Evolutionary conservation across 92 coral and sea anemone species (phyloP), one percentile per base, ranked within the genome.

Genomic region (Umimayanthus kanabou): DNA sequence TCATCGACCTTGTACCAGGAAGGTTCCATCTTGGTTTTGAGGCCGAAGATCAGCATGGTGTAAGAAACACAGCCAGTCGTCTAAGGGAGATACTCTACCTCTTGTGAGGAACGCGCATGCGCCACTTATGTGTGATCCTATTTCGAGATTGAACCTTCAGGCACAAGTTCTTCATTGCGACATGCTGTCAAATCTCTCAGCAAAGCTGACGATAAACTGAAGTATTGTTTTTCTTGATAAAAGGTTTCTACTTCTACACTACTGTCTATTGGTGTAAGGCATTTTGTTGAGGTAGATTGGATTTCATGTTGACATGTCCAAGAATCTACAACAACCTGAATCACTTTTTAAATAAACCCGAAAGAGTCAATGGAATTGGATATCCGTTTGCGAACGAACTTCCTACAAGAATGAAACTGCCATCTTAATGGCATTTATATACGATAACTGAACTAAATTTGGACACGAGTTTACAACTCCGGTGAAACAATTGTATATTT

Each of bases 311-410:
- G 26, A 67, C 33, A 81, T 57, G 18, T 33, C 49, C 23, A 22
- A 40, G 55, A 64, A 64, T 81, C 72, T 37, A 70, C 39, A 18
- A 43, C 20, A 15, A 14, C 33, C 23, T 69, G 33, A 14, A 39
- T 83, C 87, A 72, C 77, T 45, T 83, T 81, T 83, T 83, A 65
- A 80, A 73, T 70, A 69, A 67, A 43, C 25, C 42, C 65, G 25
- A 47, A 43, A 69, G 15, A n/a, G 82, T 45, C 22, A 73, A 2
- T 73, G 6, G 49, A 47, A 78, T 45, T 28, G 61, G 57, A 77
- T 78, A 50, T 78, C 81, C 66, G 81, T 47, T 78, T 83, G 87
- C 43, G 77, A 28, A 45, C n/a, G 1, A 47, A 65, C 53, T 75
- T 39, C 74, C 69, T 45, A 83, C n/a, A 83, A 49, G 67, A 70